A percentile compares a stretch with the other conserved stretches of the same genome.
phyloP scores from a whole-genome alignment of 2,888 invertebrate genomes.

The Drosophila cracens region DNA sequence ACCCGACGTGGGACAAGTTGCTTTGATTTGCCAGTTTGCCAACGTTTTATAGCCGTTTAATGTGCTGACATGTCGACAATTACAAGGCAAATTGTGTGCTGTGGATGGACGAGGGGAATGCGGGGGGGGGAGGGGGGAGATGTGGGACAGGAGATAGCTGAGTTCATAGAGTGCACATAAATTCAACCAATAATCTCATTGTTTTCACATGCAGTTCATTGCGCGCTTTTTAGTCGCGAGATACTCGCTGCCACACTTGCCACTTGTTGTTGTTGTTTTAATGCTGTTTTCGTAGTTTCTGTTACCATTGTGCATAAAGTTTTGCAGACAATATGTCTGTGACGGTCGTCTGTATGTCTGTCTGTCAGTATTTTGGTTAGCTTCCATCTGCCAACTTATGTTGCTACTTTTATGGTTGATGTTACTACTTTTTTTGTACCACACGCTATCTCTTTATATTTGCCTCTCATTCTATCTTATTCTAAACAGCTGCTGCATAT shows the following conservation, averaged over 20 bases:
- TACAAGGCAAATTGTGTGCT: slow-evolving; percentile 44
- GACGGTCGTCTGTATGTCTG: slow-evolving; percentile 49
- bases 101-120: not conserved
- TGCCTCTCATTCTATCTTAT: not conserved
- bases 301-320: slow-evolving; percentile 69
- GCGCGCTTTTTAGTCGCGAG: slow-evolving; percentile 61
- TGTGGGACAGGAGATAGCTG: not conserved
- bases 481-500: slow-evolving; percentile 49
- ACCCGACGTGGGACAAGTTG: slow-evolving; percentile 65
- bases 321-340: slow-evolving; percentile 74
- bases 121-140: not conserved
- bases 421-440: slow-evolving; percentile 69
- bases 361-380: slow-evolving; percentile 45
- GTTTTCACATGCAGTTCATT: slow-evolving; percentile 71
- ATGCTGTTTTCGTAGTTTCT: slow-evolving; percentile 21
- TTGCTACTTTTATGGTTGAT: slow-evolving; percentile 78
- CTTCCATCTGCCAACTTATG: slow-evolving; percentile 76
- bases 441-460: slow-evolving; percentile 14
- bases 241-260: slow-evolving; percentile 40
- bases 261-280: slow-evolving; percentile 46
- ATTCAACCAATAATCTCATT: slow-evolving; percentile 75
- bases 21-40: slow-evolving; percentile 70
- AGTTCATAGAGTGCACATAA: slow-evolving; percentile 62
- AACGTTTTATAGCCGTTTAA: slow-evolving; percentile 73
- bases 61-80: slow-evolving; percentile 76